A percentile compares a stretch with the other conserved stretches of the same genome.
phyloP scores from a whole-genome alignment of 2,797 vertebrate genomes.

The Sphaeramia orbicularis region DNA sequence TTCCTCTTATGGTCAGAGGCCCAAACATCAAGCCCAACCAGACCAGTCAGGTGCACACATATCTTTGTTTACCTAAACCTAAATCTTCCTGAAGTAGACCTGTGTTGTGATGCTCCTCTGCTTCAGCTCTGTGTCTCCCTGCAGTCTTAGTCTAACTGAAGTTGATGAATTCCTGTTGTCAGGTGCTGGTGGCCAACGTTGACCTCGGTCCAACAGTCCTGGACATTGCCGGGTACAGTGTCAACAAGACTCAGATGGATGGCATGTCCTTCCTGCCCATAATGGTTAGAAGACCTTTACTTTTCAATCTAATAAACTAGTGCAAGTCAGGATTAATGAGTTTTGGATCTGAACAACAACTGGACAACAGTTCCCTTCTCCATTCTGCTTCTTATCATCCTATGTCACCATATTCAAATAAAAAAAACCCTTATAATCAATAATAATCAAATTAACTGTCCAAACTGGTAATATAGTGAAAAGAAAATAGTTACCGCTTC shows the following conservation, averaged over 20 bases:
- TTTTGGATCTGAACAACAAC: too few relatives aligned
- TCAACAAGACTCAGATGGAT: slow-evolving; percentile 96
- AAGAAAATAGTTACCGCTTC: too few relatives aligned
- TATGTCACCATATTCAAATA: too few relatives aligned
- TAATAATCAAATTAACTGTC: too few relatives aligned
- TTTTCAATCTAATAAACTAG: too few relatives aligned
- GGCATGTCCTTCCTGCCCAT: slow-evolving; percentile 93
- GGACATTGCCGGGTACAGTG: slow-evolving; percentile 92
- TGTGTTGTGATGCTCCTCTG: too few relatives aligned
- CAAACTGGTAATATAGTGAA: too few relatives aligned
- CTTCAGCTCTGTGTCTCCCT: not conserved
- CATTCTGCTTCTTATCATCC: too few relatives aligned
- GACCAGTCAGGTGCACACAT: slow-evolving; percentile 88
- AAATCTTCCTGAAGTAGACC: not conserved
- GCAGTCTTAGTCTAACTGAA: not conserved
- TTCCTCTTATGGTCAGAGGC: slow-evolving; percentile 95
- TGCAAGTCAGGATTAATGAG: too few relatives aligned
- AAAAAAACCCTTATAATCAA: too few relatives aligned
- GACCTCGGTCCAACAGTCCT: slow-evolving; percentile 97
- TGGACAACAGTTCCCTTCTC: too few relatives aligned
- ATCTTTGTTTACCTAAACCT: not conserved
- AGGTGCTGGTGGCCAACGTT: slow-evolving; percentile 95
- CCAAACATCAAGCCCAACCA: slow-evolving; percentile 95
- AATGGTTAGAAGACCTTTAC: slow-evolving; percentile 88
- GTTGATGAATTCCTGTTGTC: not conserved